These are phyloP conservation scores for Edolisoma coerulescens DNA, from an alignment of 2,113 vertebrate genomes.

Conservation along the genomic window DNA sequence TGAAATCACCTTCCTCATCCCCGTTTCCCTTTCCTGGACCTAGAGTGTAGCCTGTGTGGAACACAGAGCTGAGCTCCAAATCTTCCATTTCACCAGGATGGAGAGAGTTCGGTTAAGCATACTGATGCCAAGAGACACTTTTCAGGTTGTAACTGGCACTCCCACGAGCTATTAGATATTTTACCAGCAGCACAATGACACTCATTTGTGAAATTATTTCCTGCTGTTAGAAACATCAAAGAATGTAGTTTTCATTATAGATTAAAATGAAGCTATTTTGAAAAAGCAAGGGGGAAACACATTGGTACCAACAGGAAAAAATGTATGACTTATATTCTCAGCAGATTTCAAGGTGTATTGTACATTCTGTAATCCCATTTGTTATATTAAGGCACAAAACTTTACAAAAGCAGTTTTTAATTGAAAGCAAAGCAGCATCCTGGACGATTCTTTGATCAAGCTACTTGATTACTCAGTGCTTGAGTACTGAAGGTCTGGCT, in stretches of 20 bases:
- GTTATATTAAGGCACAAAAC: not conserved
- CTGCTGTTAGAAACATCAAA: slow-evolving; percentile 48
- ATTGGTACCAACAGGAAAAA: slow-evolving; percentile 22
- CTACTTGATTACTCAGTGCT: not conserved
- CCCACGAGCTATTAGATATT: not conserved
- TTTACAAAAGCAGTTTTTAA: not conserved
- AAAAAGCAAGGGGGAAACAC: not conserved
- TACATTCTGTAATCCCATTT: not conserved
- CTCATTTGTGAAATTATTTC: slow-evolving; percentile 46
- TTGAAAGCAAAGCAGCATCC: not conserved
- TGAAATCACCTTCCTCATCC: not conserved
- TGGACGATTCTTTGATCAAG: not conserved
- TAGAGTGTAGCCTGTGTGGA: not conserved
- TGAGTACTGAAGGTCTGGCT: not conserved
- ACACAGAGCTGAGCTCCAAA: not conserved
- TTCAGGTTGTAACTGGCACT: slow-evolving; percentile 17
- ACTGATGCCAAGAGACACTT: slow-evolving; percentile 31
- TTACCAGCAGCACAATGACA: slow-evolving; percentile 35
- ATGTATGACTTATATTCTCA: not conserved
- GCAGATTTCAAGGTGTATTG: not conserved
- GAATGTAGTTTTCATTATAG: not conserved
- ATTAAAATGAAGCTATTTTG: not conserved
- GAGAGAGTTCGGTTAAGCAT: not conserved
- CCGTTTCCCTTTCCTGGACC: slow-evolving; percentile 24
- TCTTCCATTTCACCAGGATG: not conserved